Evolutionary conservation across 2,888 invertebrate species (phyloP), one percentile per base, ranked within the genome.

Genomic region (Eupithecia subfuscata): DNA sequence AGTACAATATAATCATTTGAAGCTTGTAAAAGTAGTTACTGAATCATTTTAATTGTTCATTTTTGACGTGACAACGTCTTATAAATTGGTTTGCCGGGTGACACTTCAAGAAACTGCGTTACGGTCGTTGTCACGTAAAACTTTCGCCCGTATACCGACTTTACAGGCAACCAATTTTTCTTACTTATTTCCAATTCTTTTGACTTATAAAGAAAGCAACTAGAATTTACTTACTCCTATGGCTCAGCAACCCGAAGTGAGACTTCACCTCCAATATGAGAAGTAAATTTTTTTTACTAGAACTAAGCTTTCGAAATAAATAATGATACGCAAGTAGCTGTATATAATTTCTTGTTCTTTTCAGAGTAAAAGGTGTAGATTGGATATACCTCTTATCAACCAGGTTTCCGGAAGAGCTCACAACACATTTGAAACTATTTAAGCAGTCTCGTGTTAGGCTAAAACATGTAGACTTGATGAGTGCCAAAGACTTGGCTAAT

Each of bases 311-410:
- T 48, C 7, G 1, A 48, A 48, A 48, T 48, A 48, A 18, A 48
- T 5, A 45, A 48, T 48, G 1, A 48, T 56, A 22, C 22, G 22
- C 22, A 5, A 22, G 56, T 22, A 56, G n/a, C 52, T 7, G n/a
- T 52, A 52, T 52, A n/a, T 0, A 56, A 22, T 56, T 22, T 22
- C 56, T 22, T 56, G 56, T 25, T 25, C 5, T 25, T 60, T 60
- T n/a, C 84, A 95, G 95, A 85, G 89, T 98, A 68, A 98, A 98
- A 95, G 96, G 97, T 87, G 97, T 98, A 18, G 98, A 99, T 90
- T 98, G 98, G 98, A 97, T 98, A 83, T 97, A 98, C 56, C 97
- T 98, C 84, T 95, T 98, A 77, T 98, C 98, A 30, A 97, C 97
- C 48, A 96, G 97, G 79, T 95, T 98, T 77, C 98, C 99, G 2